These are phyloP conservation scores for Gambelia wislizenii DNA, from an alignment of 2,797 vertebrate species.

Conservation along the genomic window DNA sequence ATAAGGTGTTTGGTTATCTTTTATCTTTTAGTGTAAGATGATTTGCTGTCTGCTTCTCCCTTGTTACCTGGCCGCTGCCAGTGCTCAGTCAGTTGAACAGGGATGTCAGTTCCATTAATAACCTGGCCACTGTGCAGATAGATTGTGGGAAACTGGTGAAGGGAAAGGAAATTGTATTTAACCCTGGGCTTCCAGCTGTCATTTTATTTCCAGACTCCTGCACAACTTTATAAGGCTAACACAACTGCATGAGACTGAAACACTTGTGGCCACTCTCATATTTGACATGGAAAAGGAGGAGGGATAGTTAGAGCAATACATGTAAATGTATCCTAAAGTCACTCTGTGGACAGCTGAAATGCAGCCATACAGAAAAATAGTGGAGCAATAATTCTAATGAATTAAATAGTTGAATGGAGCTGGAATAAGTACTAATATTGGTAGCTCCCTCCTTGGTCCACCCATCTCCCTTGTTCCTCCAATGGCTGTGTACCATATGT, in stretches of 20 bases:
- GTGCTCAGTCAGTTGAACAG: constrained; percentile 78
- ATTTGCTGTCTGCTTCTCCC: constrained; percentile 76
- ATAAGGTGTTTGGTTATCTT: constrained; percentile 70
- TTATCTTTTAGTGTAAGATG: constrained; percentile 71
- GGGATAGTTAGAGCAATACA: constrained; percentile 36
- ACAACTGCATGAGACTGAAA: constrained; percentile 62
- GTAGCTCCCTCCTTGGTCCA: background rate
- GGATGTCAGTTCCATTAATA: constrained; percentile 83
- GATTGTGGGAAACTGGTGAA: constrained; percentile 75
- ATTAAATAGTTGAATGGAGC: background rate
- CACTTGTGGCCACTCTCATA: constrained; percentile 62
- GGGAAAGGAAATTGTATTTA: constrained; percentile 80
- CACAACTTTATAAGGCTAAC: constrained; percentile 42
- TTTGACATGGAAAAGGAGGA: constrained; percentile 52
- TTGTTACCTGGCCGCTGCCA: constrained; percentile 79
- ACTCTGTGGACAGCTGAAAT: background rate
- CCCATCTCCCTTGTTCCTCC: background rate
- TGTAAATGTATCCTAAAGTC: constrained; percentile 1
- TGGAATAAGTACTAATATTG: background rate
- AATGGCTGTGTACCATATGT: background rate
- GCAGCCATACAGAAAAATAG: background rate
- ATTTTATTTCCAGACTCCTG: constrained; percentile 69
- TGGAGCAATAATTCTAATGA: background rate
- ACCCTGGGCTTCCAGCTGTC: constrained; percentile 72
- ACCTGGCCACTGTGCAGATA: constrained; percentile 71